These are phyloP conservation scores for Leptoclinus maculatus DNA, from an alignment of 2,797 vertebrate genomes.

Conservation along the genomic window DNA sequence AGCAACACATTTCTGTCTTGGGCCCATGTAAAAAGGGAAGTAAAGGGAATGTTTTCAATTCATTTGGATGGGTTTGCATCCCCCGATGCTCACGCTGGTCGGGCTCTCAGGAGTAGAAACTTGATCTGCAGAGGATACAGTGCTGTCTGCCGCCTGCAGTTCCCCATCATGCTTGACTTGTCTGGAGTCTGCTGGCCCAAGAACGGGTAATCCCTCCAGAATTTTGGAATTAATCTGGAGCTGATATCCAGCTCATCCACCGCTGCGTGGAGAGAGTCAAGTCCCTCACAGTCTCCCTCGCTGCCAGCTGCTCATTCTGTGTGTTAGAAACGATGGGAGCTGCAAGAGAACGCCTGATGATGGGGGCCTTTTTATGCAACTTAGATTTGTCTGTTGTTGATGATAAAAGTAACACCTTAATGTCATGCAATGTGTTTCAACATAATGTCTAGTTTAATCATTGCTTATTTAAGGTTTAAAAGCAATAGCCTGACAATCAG, in stretches of 20 bases:
- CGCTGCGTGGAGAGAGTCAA: background rate
- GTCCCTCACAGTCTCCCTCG: background rate
- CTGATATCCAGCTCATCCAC: slow-evolving; percentile 34
- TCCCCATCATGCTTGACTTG: background rate
- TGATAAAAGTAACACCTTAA: background rate
- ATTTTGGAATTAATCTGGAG: slow-evolving; percentile 33
- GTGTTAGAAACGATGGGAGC: background rate
- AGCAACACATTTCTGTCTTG: background rate
- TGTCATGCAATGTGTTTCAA: background rate
- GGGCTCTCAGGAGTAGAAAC: slow-evolving; percentile 16
- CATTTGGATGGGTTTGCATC: background rate
- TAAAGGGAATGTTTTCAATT: background rate
- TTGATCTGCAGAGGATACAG: slow-evolving; percentile 4
- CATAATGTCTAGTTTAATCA: background rate
- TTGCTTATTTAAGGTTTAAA: too few relatives aligned
- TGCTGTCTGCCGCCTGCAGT: background rate
- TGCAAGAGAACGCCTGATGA: too few relatives aligned
- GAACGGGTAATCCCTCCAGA: slow-evolving; percentile 37
- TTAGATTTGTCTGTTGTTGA: background rate
- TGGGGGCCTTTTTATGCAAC: background rate
- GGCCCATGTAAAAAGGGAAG: background rate
- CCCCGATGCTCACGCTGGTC: background rate
- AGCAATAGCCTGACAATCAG: too few relatives aligned
- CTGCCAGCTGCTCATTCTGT: background rate
- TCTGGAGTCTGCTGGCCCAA: slow-evolving; percentile 30